Evolutionary conservation across 2,888 invertebrate species (phyloP).

Genomic region (Pollenia griseotomentosa): DNA sequence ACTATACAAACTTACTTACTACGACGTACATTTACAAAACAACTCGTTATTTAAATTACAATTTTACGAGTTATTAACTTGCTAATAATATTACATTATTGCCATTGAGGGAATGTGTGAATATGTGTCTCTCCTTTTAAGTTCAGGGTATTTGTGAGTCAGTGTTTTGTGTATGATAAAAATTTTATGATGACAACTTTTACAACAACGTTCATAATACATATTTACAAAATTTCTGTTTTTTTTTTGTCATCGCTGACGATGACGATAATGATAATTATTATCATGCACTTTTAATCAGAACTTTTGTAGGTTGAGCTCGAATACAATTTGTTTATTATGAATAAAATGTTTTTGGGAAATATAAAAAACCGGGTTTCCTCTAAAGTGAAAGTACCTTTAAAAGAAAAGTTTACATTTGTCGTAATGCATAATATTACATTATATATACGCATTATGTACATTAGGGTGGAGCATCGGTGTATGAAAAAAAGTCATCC

Average conservation of each 20-base stretch:
- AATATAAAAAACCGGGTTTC: constrained; percentile 56
- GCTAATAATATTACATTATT: constrained; percentile 67
- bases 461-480: too few relatives aligned
- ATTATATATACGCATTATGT: too few relatives aligned
- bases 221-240: constrained; percentile 30
- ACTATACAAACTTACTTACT: neutral
- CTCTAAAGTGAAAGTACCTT: constrained; percentile 69
- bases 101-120: neutral
- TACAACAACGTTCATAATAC: constrained; percentile 30
- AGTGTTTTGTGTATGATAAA: constrained; percentile 31
- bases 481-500: too few relatives aligned
- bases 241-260: constrained; percentile 12
- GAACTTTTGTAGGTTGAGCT: constrained; percentile 57
- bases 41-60: constrained; percentile 68
- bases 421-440: neutral
- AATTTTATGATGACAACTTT: constrained; percentile 38
- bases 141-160: neutral
- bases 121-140: neutral
- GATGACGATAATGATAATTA: constrained; percentile 4
- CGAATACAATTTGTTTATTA: constrained; percentile 31
- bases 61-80: constrained; percentile 72
- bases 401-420: constrained; percentile 31
- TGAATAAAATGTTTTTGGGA: constrained; percentile 42
- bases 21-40: constrained; percentile 22
- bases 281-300: constrained; percentile 59